Conservation (phyloP, 2,888 invertebrate species). For the Isotomurus palustris region DNA sequence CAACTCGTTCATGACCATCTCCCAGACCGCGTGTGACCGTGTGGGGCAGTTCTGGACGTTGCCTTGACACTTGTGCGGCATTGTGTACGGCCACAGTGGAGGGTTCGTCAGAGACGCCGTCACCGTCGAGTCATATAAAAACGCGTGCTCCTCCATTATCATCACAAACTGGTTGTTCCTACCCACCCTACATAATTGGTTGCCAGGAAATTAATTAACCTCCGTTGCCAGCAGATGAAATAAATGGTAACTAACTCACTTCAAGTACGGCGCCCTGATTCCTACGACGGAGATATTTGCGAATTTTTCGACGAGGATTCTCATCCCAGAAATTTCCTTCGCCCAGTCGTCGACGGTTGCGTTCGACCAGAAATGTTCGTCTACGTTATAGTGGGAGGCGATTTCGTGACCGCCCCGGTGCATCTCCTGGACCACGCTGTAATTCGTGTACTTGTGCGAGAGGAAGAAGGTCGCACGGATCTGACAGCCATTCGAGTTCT, state of each 20-base stretch:
- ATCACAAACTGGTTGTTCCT: slow-evolving; percentile 95
- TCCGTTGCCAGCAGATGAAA: neutral
- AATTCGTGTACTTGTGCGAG: slow-evolving; percentile 89
- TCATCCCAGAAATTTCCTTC: slow-evolving; percentile 91
- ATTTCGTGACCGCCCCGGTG: slow-evolving; percentile 89
- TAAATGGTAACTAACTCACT: slow-evolving; percentile 14
- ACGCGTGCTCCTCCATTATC: slow-evolving; percentile 95
- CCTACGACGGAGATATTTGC: slow-evolving; percentile 86
- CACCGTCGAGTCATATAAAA: slow-evolving; percentile 92
- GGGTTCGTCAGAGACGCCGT: slow-evolving; percentile 85
- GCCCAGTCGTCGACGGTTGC: slow-evolving; percentile 90
- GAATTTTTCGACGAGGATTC: slow-evolving; percentile 83
- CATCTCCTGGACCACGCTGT: slow-evolving; percentile 67
- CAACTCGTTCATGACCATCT: slow-evolving; percentile 92
- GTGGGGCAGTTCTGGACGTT: slow-evolving; percentile 85
- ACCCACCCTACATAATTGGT: slow-evolving; percentile 61
- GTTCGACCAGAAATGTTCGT: slow-evolving; percentile 88
- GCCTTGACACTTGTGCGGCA: slow-evolving; percentile 91
- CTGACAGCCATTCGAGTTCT: slow-evolving; percentile 89
- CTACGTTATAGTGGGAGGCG: slow-evolving; percentile 87
- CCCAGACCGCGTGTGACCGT: slow-evolving; percentile 86
- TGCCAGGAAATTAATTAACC: neutral
- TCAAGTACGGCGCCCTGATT: slow-evolving; percentile 80
- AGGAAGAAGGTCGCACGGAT: slow-evolving; percentile 89
- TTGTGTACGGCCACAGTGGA: slow-evolving; percentile 96